Percentiles rank a stretch among this genome's conserved stretches.
These are phyloP conservation scores for Manis pentadactyla DNA, from an alignment of 2,797 vertebrate species.

Conservation along the genomic window DNA sequence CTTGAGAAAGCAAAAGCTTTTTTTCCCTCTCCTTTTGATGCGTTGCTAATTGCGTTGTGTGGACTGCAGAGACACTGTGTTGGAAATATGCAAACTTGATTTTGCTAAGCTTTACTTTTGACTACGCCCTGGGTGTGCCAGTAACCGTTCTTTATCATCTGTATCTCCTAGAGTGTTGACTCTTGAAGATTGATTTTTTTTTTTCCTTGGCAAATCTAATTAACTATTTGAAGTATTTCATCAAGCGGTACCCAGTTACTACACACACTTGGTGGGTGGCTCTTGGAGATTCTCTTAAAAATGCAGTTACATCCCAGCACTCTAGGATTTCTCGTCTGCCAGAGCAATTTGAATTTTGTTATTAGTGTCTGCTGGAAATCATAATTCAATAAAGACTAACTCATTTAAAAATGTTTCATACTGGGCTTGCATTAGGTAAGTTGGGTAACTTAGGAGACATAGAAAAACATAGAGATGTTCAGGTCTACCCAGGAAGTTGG, in stretches of 20 bases:
- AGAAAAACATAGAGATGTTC: constrained; percentile 83
- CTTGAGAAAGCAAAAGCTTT: constrained; percentile 81
- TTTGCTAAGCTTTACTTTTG: constrained; percentile 83
- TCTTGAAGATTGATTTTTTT: constrained; percentile 84
- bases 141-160: constrained; percentile 79
- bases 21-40: constrained; percentile 76
- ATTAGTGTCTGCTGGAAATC: constrained; percentile 96
- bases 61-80: constrained; percentile 71
- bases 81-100: constrained; percentile 77
- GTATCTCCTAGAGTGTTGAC: constrained; percentile 80
- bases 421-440: constrained; percentile 93
- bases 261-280: constrained; percentile 85
- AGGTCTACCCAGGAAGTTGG: constrained; percentile 86
- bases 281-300: constrained; percentile 86
- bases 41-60: constrained; percentile 83
- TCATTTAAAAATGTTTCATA: constrained; percentile 94
- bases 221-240: constrained; percentile 89
- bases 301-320: constrained; percentile 86
- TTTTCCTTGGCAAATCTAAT: constrained; percentile 87
- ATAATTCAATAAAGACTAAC: constrained; percentile 98
- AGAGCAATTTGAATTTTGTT: constrained; percentile 98
- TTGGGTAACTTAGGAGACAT: constrained; percentile 85
- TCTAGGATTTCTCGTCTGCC: constrained; percentile 91
- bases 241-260: constrained; percentile 85
- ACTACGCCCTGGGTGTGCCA: constrained; percentile 77